Evolutionary conservation across 2,113 vertebrate genomes (phyloP), one percentile per base, ranked within the genome.

Genomic region (Galemys pyrenaicus): DNA sequence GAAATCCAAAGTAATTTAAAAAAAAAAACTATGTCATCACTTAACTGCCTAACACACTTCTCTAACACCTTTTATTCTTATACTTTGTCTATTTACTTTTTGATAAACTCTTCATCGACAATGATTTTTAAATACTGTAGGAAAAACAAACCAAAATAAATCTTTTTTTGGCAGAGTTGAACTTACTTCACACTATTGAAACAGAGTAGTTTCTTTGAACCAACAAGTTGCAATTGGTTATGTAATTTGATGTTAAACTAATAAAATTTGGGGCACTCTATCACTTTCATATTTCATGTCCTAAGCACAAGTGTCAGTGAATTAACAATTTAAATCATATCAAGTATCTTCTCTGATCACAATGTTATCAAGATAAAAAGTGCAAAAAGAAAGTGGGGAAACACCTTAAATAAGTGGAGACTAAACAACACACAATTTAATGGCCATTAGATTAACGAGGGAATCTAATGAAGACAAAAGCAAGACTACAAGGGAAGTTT

Each of bases 71-170:
- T 94, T 75, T 49, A 80, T 73, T 70, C 24, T 85, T 44, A 26
- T 58, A n/a, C 7, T 62, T n/a, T 58, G 32, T 10, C 51, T 60
- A 32, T 44, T 56, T 49, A 62, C 4, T 54, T 82, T 81, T 75
- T 17, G 6, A 24, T 67, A 16, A 82, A 6, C 3, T 71, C 7
- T 70, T 73, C 22, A 70, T 54, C 35, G 3, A 60, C 13, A 62
- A n/a, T 4, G 71, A 32, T 35, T 54, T 73, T 73, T 12, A 56
- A 71, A 89, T 30, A 65, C 49, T 44, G 15, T 28, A 68, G 28
- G 62, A 83, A 91, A 83, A 84, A 49, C 58, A 64, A 64, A 46
- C 60, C 81, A 58, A 83, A 71, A 70, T 89, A 62, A 82, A 67
- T 51, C 2, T 46, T 64, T 60, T 68, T 58, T 37, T 92, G 10